Evolutionary conservation across 2,113 vertebrate genomes (phyloP).

Genomic region (Lasiurus cinereus): DNA sequence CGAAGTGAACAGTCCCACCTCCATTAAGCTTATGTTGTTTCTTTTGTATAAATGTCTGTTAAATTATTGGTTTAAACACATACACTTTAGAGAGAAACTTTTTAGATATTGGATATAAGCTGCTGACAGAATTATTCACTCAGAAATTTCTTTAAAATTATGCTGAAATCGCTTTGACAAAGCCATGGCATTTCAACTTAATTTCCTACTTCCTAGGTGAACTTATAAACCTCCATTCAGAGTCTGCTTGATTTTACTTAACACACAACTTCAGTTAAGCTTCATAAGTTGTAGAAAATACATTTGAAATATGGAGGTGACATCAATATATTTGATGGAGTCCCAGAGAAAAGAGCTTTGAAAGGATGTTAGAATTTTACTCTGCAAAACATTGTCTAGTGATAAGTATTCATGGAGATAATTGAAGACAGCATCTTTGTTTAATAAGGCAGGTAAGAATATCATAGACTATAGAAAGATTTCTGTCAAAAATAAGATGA

Average conservation of each 20-base stretch:
- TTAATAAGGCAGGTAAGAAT: background rate
- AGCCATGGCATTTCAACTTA: background rate
- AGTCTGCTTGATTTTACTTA: background rate
- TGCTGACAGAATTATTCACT: background rate
- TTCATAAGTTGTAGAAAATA: background rate
- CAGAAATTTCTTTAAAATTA: background rate
- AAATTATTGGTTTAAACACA: conserved; percentile 29
- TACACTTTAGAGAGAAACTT: background rate
- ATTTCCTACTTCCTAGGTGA: background rate
- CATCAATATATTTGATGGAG: background rate
- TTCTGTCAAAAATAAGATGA: conserved; percentile 1
- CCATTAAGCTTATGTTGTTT: background rate
- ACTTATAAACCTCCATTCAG: background rate
- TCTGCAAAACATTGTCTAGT: background rate
- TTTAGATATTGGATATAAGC: conserved; percentile 26
- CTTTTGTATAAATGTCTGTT: background rate
- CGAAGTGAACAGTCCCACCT: background rate
- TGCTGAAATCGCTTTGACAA: background rate
- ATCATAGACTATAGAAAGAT: background rate
- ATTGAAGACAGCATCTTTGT: background rate
- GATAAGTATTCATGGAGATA: background rate
- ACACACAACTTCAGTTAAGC: background rate
- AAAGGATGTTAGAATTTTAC: conserved; percentile 6
- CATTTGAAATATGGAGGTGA: background rate
- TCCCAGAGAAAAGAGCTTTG: background rate